Evolutionary conservation across 2,888 invertebrate genomes (phyloP).

Genomic region (Neoitamus cyanurus): DNA sequence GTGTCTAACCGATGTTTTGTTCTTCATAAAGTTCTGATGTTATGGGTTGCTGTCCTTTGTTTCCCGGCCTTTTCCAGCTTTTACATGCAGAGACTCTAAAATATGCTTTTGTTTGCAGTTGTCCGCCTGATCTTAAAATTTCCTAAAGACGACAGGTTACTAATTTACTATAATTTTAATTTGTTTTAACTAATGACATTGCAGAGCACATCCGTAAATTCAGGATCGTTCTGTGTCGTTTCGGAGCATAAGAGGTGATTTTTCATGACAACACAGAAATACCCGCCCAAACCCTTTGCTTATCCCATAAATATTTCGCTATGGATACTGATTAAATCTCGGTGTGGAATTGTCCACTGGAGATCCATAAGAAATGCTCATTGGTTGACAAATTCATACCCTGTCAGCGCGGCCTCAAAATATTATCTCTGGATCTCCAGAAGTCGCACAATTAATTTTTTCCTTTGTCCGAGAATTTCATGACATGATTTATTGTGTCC

Average conservation of each 20-base stretch:
- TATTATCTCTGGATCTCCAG: conserved; percentile 52
- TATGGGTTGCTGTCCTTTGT: no score
- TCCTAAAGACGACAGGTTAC: no score
- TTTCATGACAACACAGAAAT: background rate
- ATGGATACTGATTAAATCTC: background rate
- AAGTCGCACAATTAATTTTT: conserved; percentile 52
- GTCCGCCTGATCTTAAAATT: no score
- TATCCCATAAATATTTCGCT: background rate
- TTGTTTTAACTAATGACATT: no score
- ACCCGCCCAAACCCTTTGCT: background rate
- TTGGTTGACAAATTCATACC: conserved; percentile 53
- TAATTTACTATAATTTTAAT: no score
- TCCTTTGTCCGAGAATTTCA: conserved; percentile 34
- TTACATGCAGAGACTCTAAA: no score
- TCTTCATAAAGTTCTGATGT: no score
- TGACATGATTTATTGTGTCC: conserved; percentile 52
- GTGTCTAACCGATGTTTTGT: no score
- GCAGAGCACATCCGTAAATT: no score
- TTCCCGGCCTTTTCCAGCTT: no score
- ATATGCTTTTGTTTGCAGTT: no score
- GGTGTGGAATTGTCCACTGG: conserved; percentile 9
- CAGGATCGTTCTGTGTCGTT: background rate
- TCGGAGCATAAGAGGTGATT: background rate
- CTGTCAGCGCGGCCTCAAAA: conserved; percentile 51
- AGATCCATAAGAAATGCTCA: conserved; percentile 45